A percentile compares a stretch with the other conserved stretches of the same genome.
Evolutionary conservation across 2,797 vertebrate species (phyloP).

Genomic region (Mus spretus): DNA sequence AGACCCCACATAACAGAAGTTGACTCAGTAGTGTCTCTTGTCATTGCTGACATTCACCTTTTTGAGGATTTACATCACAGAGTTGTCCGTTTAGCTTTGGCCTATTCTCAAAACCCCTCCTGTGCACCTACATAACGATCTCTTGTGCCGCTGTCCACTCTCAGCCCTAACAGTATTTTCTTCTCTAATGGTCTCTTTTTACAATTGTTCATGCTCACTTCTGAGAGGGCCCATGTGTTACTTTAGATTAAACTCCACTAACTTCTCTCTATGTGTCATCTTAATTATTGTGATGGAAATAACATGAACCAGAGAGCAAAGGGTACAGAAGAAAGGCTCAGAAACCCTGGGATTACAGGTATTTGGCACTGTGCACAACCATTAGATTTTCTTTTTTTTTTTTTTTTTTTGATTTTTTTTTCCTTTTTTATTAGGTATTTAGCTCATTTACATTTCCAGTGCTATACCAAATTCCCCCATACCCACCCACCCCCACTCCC

Average conservation of each 20-base stretch:
- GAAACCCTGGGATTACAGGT: not conserved
- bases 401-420: too few species aligned
- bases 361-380: not conserved
- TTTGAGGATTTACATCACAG: not conserved
- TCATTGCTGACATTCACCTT: not conserved
- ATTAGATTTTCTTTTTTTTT: not conserved
- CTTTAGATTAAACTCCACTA: not conserved
- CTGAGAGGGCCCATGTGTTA: not conserved
- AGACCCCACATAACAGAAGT: not conserved
- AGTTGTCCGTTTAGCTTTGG: not conserved
- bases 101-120: not conserved
- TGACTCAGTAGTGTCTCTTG: not conserved
- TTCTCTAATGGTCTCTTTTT: not conserved
- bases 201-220: not conserved
- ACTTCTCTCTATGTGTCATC: not conserved
- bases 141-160: not conserved
- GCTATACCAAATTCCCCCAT: too few species aligned
- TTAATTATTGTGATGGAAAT: not conserved
- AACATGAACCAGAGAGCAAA: not conserved
- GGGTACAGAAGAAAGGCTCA: not conserved
- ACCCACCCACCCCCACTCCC: too few species aligned
- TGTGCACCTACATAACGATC: not conserved
- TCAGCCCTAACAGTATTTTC: not conserved
- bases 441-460: too few species aligned
- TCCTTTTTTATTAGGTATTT: too few species aligned